Evolutionary conservation across 2,888 invertebrate genomes (phyloP), one percentile per base, ranked within the genome.

Genomic region (Torymus aiolomorphi): DNA sequence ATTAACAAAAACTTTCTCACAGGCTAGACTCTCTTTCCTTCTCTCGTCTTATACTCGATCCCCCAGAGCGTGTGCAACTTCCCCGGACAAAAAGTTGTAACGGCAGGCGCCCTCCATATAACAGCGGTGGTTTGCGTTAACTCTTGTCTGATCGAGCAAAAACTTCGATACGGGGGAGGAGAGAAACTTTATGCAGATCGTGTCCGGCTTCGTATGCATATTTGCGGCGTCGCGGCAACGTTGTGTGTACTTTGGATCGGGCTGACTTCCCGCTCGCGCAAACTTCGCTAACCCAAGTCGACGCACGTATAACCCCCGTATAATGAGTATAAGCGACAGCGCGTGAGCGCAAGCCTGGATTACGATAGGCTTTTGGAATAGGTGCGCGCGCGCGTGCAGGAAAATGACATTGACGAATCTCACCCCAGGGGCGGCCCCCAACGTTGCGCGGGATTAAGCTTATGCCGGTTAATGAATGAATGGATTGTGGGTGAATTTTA

Each of bases 141-240:
- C 74, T 73, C 66, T 11, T 16, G 63, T 67, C 49, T 57, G 71
- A 71, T 73, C 71, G 65, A 57, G 74, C 78, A 81, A 81, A 81
- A 81, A 81, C 59, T 77, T 70, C 61, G 59, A 80, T 70, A 65
- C 67, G 5, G 8, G 13, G 16, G n/a, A n/a, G 20, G 51, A 24
- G 12, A 14, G 54, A 20, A 78, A 81, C 70, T 80, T 76, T 72
- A 71, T 76, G 79, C 61, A 75, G 65, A 75, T 76, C 31, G 49
- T 42, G 74, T 61, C 70, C 54, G n/a, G 54, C 18, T 4, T 63
- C 52, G 57, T 78, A 75, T 80, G 74, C 74, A 77, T 74, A 77
- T 77, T 62, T 52, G 59, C 13, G 16, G 66, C 20, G 61, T 51
- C 3, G 52, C 24, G 13, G 71, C 71, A 20, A 16, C 18, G 57